Conservation (phyloP, 92 coral and sea anemone genomes). For the Zoanthus solanderi region DNA sequence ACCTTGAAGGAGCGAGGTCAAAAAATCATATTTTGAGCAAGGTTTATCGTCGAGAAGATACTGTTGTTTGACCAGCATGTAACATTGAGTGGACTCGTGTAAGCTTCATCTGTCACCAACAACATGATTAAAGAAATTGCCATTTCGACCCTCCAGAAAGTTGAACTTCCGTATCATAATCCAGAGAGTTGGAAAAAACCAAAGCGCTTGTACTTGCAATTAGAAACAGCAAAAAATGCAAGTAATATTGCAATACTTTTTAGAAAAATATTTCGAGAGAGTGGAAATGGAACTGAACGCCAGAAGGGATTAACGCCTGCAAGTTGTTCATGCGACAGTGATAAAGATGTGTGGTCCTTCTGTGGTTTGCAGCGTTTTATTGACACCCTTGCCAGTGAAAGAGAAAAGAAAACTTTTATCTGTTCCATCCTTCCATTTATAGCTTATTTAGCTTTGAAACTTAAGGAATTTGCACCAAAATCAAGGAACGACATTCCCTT, state of each 20-base stretch:
- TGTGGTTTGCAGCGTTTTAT: constrained; percentile 75
- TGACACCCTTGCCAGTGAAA: constrained; percentile 57
- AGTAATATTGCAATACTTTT: constrained; percentile 47
- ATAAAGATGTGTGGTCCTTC: constrained; percentile 65
- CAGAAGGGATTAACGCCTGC: constrained; percentile 18
- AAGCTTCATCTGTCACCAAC: background rate
- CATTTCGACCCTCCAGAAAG: constrained; percentile 9
- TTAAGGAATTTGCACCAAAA: constrained; percentile 63
- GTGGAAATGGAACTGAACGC: constrained; percentile 61
- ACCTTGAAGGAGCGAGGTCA: background rate
- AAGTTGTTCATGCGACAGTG: constrained; percentile 15
- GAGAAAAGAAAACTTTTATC: constrained; percentile 67
- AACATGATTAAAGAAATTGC: background rate
- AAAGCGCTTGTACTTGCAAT: constrained; percentile 64
- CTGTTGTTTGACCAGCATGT: background rate
- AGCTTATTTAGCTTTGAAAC: constrained; percentile 65
- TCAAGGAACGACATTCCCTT: constrained; percentile 44
- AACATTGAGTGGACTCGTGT: background rate
- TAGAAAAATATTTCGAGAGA: constrained; percentile 55
- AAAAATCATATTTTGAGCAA: background rate
- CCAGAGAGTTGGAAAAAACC: constrained; percentile 68
- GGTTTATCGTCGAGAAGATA: background rate
- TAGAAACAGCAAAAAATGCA: constrained; percentile 46
- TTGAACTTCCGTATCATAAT: constrained; percentile 65
- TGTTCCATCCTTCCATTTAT: constrained; percentile 68